A percentile compares a stretch with the other conserved stretches of the same genome.
phyloP scores from a whole-genome alignment of 1,140 invertebrate species.

The Forficula auricularia region DNA sequence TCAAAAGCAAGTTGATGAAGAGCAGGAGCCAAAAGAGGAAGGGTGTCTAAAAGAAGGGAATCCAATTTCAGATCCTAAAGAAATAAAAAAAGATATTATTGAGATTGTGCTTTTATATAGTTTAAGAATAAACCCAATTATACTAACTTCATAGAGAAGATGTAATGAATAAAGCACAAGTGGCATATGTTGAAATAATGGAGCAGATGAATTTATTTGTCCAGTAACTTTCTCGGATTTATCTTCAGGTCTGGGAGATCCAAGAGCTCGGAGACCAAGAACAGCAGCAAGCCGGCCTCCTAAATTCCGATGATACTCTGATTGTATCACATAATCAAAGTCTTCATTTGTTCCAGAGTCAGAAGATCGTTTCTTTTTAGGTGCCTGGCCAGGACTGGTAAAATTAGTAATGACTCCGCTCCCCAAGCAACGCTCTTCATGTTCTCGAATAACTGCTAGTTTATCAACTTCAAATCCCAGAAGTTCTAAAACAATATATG shows the following conservation, averaged over 20 bases:
- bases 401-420: constrained; percentile 1
- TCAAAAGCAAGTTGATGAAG: constrained; percentile 63
- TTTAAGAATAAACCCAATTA: constrained; percentile 5
- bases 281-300: constrained; percentile 17
- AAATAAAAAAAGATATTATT: no score
- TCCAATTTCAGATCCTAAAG: constrained; percentile 65
- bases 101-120: neutral
- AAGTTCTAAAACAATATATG: constrained; percentile 22
- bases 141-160: constrained; percentile 59
- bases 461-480: constrained; percentile 58
- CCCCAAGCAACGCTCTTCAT: no score
- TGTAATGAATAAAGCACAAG: constrained; percentile 66
- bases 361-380: constrained; percentile 41
- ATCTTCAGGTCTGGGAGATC: constrained; percentile 13
- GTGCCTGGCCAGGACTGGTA: constrained; percentile 21
- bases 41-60: constrained; percentile 43
- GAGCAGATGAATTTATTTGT: constrained; percentile 42
- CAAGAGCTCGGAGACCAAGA: constrained; percentile 13
- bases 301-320: constrained; percentile 31
- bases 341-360: constrained; percentile 41
- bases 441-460: constrained; percentile 18
- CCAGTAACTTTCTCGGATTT: constrained; percentile 21
- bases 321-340: constrained; percentile 55
- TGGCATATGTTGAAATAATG: constrained; percentile 55
- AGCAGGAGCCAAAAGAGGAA: constrained; percentile 49